Conservation (phyloP, 2,888 invertebrate genomes). For the Pterobdella sp. region DNA sequence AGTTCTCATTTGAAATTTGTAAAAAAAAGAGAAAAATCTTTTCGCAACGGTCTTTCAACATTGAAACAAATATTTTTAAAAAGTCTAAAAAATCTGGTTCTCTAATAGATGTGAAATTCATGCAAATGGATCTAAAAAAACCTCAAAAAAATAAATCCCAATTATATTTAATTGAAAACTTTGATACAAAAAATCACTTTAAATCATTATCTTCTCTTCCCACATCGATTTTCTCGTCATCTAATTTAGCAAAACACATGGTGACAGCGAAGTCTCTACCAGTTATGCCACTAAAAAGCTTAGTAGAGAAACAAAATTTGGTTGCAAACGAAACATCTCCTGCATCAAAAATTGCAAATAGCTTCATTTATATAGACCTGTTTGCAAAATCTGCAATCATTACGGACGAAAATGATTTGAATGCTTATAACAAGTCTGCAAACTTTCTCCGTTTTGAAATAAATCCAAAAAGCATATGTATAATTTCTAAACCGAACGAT, state of each 20-base stretch:
- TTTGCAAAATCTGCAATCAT: background rate
- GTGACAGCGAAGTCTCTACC: background rate
- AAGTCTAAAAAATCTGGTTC: background rate
- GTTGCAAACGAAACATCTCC: background rate
- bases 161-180: no score
- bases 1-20: background rate
- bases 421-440: background rate
- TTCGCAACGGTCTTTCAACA: background rate
- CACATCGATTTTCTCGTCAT: background rate
- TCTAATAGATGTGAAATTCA: background rate
- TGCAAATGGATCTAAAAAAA: background rate
- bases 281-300: background rate
- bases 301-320: background rate
- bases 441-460: conserved; percentile 3
- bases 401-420: background rate
- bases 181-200: background rate
- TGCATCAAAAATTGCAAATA: background rate
- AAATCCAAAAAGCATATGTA: background rate
- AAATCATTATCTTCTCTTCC: background rate
- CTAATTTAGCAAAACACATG: background rate
- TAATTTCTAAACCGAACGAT: background rate
- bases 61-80: background rate
- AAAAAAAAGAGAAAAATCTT: background rate
- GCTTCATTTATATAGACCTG: background rate
- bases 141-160: background rate